A percentile compares a stretch with the other conserved stretches of the same genome.
These are phyloP conservation scores for Anguilla marmorata DNA, from an alignment of 2,797 vertebrate genomes.

Conservation along the genomic window DNA sequence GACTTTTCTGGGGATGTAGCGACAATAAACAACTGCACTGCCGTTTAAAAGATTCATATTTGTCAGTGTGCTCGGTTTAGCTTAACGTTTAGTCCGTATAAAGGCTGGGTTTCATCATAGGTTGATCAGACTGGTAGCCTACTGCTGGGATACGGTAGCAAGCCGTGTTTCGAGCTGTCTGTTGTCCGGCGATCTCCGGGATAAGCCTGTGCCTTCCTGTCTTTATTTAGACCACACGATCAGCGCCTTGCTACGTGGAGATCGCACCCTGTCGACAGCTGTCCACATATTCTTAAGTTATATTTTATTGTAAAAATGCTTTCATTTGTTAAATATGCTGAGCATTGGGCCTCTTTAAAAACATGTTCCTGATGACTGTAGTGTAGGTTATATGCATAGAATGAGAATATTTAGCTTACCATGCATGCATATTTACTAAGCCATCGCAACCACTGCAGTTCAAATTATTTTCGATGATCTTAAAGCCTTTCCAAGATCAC, in stretches of 20 bases:
- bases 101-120: not conserved
- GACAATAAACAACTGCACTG: not conserved
- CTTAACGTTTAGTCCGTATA: not conserved
- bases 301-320: not conserved
- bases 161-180: slow-evolving; percentile 37
- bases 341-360: not conserved
- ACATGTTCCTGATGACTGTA: not conserved
- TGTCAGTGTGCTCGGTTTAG: not conserved
- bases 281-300: not conserved
- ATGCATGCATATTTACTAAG: not conserved
- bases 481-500: not conserved
- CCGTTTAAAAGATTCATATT: not conserved
- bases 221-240: not conserved
- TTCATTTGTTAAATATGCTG: not conserved
- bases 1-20: not conserved
- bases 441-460: not conserved
- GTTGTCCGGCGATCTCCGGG: slow-evolving; percentile 63
- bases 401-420: not conserved
- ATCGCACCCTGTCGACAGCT: not conserved
- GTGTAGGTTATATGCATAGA: no score
- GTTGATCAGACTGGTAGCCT: slow-evolving; percentile 46
- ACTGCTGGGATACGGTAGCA: slow-evolving; percentile 60
- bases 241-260: not conserved
- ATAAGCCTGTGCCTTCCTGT: slow-evolving; percentile 5
- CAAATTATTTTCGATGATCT: not conserved